phyloP scores from a whole-genome alignment of 2,888 invertebrate species.

The Tipula vernalis region DNA sequence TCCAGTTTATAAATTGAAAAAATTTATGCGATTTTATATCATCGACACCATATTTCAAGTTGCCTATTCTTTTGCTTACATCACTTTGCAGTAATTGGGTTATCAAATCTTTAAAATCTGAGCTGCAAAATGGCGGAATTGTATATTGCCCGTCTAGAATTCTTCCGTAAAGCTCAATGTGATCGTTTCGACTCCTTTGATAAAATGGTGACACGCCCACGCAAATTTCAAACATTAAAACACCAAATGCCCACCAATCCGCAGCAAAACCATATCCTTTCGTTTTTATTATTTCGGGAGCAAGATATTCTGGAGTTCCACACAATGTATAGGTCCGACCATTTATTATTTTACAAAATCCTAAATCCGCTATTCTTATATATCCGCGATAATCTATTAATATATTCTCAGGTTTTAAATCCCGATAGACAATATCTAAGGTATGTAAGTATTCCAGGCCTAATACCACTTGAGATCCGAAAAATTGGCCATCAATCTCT shows the following conservation, averaged over 20 bases:
- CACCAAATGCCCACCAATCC: conserved; percentile 95
- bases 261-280: conserved; percentile 89
- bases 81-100: conserved; percentile 72
- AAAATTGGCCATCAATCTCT: conserved; percentile 74
- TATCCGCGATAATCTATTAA: conserved; percentile 68
- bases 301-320: conserved; percentile 94
- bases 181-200: conserved; percentile 54
- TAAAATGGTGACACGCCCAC: conserved; percentile 91
- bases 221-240: conserved; percentile 79
- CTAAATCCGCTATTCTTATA: conserved; percentile 82
- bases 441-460: conserved; percentile 86
- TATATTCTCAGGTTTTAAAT: conserved; percentile 87
- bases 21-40: conserved; percentile 86
- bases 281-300: conserved; percentile 81
- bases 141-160: conserved; percentile 83
- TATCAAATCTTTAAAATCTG: conserved; percentile 70
- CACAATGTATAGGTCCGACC: conserved; percentile 84
- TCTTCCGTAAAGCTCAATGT: conserved; percentile 90
- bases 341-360: conserved; percentile 75
- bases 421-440: conserved; percentile 76
- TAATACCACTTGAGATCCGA: conserved; percentile 79
- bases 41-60: conserved; percentile 67
- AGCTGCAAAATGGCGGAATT: conserved; percentile 71
- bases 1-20: conserved; percentile 76
- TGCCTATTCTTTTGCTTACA: conserved; percentile 64